A percentile compares a stretch with the other conserved stretches of the same genome.
phyloP scores from a whole-genome alignment of 2,113 vertebrate species.

The Typhlomys cinereus region DNA sequence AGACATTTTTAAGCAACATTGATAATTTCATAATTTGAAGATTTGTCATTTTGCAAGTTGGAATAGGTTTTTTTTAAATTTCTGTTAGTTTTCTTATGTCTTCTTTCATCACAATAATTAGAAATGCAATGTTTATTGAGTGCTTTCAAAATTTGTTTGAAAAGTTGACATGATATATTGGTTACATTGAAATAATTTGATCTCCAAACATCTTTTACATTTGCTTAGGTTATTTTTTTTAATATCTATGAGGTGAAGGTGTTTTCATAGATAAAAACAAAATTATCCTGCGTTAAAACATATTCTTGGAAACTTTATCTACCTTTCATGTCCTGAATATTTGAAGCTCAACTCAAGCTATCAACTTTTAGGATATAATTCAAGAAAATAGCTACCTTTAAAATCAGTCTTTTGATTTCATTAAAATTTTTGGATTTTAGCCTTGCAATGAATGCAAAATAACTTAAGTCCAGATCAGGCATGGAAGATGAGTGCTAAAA shows the following conservation, averaged over 20 bases:
- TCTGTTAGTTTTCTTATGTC: not conserved
- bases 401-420: conserved; percentile 42
- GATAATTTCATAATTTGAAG: conserved; percentile 46
- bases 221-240: not conserved
- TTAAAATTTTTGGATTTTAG: conserved; percentile 33
- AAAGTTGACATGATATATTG: conserved; percentile 15
- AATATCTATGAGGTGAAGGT: not conserved
- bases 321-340: conserved; percentile 36
- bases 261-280: conserved; percentile 22
- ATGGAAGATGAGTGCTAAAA: conserved; percentile 32
- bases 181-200: conserved; percentile 52
- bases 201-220: conserved; percentile 5
- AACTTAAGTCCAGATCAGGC: conserved; percentile 34
- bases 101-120: not conserved
- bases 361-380: conserved; percentile 50
- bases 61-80: conserved; percentile 24
- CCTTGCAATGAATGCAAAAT: conserved; percentile 34
- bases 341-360: conserved; percentile 33
- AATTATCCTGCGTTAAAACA: conserved; percentile 41
- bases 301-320: conserved; percentile 19
- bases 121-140: not conserved
- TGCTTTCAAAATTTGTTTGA: conserved; percentile 58
- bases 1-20: conserved; percentile 27
- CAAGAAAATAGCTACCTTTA: conserved; percentile 14
- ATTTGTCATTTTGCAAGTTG: not conserved